Evolutionary conservation across 2,113 vertebrate genomes (phyloP).

Genomic region (Malurus cyaneus): DNA sequence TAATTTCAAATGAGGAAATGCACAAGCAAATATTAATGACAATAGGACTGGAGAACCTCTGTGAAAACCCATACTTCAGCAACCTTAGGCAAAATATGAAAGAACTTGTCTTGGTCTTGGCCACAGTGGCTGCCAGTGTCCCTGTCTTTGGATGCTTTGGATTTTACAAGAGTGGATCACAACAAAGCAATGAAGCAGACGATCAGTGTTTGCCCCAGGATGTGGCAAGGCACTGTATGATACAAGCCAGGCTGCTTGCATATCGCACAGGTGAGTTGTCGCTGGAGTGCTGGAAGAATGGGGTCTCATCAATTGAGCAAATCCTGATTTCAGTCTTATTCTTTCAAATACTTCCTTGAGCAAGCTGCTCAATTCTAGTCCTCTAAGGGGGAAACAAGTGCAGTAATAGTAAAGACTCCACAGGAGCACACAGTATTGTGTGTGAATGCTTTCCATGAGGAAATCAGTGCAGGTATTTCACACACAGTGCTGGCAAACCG

Average conservation of each 20-base stretch:
- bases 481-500: not conserved
- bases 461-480: not conserved
- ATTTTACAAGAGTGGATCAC: conserved; percentile 77
- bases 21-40: conserved; percentile 84
- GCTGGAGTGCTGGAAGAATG: rapidly evolving
- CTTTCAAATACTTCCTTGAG: not conserved
- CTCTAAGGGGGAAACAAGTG: not conserved
- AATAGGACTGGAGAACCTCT: conserved; percentile 89
- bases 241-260: conserved; percentile 86
- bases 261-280: conserved; percentile 88
- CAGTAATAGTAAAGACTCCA: not conserved
- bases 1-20: conserved; percentile 75
- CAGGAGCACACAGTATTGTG: not conserved
- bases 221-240: conserved; percentile 86
- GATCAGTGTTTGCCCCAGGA: conserved; percentile 80
- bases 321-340: not conserved
- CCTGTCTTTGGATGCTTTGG: conserved; percentile 80
- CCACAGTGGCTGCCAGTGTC: conserved; percentile 84
- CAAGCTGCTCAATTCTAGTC: not conserved
- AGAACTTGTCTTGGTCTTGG: conserved; percentile 85
- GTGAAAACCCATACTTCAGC: conserved; percentile 87
- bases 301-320: rapidly evolving
- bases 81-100: conserved; percentile 91
- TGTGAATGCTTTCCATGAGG: not conserved
- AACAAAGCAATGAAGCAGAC: conserved; percentile 26